These are phyloP conservation scores for Fragum sueziense DNA, from an alignment of 2,888 invertebrate genomes.

Conservation along the genomic window DNA sequence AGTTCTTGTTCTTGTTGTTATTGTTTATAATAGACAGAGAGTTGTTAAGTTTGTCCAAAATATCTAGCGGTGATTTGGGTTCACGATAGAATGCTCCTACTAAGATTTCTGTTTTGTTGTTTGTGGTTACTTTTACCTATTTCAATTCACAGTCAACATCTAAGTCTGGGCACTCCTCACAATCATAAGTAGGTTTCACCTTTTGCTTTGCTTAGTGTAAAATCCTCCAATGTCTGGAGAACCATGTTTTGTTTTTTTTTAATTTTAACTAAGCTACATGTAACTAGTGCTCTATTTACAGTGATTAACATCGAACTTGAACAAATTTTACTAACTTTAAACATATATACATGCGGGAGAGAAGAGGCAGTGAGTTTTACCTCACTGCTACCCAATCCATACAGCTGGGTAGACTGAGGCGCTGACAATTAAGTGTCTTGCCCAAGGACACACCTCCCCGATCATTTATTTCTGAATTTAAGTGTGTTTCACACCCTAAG, in stretches of 20 bases:
- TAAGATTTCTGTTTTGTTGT: constrained; percentile 1
- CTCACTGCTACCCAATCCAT: too few relatives aligned
- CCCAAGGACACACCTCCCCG: not conserved
- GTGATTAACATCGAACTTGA: too few relatives aligned
- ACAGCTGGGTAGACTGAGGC: too few relatives aligned
- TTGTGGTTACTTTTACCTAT: constrained; percentile 22
- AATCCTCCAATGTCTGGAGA: too few relatives aligned
- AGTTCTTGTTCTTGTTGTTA: not conserved
- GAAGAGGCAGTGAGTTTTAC: too few relatives aligned
- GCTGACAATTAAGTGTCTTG: not conserved
- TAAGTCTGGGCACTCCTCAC: constrained; percentile 32
- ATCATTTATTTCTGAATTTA: not conserved
- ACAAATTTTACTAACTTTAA: too few relatives aligned
- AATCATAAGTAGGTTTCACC: constrained; percentile 9
- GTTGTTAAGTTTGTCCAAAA: constrained; percentile 16
- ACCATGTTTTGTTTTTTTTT: too few relatives aligned
- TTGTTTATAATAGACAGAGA: constrained; percentile 2
- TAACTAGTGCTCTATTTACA: too few relatives aligned
- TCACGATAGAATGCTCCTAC: constrained; percentile 36
- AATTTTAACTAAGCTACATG: too few relatives aligned
- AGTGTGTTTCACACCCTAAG: not conserved
- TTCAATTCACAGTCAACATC: constrained; percentile 32
- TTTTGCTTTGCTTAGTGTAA: not conserved
- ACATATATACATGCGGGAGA: too few relatives aligned
- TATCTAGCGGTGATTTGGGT: constrained; percentile 23